Evolutionary conservation across 2,113 vertebrate genomes (phyloP).

Genomic region (Gymnobelideus leadbeateri): DNA sequence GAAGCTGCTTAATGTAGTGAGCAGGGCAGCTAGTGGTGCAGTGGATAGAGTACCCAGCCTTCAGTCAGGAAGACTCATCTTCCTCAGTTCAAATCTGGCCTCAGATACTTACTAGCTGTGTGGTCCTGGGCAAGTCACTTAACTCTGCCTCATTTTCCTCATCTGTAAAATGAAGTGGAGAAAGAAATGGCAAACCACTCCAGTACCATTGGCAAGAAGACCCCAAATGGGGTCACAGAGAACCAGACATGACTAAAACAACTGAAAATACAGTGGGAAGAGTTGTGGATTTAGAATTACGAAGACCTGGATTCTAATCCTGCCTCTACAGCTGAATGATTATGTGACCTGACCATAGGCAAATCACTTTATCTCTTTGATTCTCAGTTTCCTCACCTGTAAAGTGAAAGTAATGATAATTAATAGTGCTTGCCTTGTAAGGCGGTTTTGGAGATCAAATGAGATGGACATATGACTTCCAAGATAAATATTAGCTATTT

Average conservation of each 20-base stretch:
- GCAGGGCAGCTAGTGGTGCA: neutral
- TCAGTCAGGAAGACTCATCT: neutral
- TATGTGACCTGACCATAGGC: too few species aligned
- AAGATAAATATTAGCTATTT: neutral
- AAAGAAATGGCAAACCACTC: neutral
- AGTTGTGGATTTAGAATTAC: neutral
- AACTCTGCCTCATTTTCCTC: neutral
- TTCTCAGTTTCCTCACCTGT: neutral
- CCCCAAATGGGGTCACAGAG: neutral
- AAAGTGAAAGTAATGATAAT: neutral
- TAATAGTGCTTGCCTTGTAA: neutral
- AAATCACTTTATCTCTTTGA: neutral
- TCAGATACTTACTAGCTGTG: neutral
- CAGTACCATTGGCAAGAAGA: neutral
- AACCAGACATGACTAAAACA: neutral
- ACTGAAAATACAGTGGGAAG: neutral
- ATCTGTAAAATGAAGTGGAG: neutral
- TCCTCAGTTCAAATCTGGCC: neutral
- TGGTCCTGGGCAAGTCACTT: neutral
- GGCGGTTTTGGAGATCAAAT: neutral
- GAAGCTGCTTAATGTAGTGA: neutral
- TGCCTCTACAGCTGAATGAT: neutral
- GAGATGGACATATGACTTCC: neutral
- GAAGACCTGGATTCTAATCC: neutral
- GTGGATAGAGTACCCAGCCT: neutral